Evolutionary conservation across 2,797 vertebrate genomes (phyloP).

Genomic region (Cottoperca gobio): DNA sequence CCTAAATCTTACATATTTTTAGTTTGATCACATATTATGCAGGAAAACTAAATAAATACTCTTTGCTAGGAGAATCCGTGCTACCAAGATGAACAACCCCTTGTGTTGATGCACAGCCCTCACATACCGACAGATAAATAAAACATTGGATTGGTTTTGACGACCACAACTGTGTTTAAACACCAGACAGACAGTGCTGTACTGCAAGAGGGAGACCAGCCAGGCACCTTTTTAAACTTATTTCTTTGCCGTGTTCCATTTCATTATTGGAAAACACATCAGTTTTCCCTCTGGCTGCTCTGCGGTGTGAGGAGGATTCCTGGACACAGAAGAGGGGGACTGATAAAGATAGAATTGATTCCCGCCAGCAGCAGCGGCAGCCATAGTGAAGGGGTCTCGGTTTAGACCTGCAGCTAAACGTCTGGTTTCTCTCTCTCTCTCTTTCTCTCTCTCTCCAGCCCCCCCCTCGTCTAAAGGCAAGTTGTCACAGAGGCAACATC

Average conservation of each 20-base stretch:
- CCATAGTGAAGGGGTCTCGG: conserved; percentile 76
- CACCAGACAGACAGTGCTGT: conserved; percentile 71
- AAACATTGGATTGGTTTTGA: conserved; percentile 43
- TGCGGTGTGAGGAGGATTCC: conserved; percentile 82
- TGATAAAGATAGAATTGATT: conserved; percentile 90
- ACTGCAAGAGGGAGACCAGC: conserved; percentile 68
- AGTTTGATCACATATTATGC: neutral
- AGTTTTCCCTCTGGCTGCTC: conserved; percentile 76
- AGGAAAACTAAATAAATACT: neutral
- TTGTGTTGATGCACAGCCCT: neutral
- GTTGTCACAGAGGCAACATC: conserved; percentile 84
- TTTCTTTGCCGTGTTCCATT: conserved; percentile 86
- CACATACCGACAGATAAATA: neutral
- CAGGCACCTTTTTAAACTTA: conserved; percentile 82
- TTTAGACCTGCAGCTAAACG: conserved; percentile 84
- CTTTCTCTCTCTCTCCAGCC: conserved; percentile 24
- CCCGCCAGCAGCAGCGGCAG: conserved; percentile 81
- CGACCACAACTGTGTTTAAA: conserved; percentile 69
- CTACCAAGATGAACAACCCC: conserved; percentile 3
- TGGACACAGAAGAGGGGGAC: conserved; percentile 83
- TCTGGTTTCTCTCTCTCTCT: conserved; percentile 63
- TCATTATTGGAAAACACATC: conserved; percentile 89
- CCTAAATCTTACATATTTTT: conserved; percentile 25
- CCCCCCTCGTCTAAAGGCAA: conserved; percentile 79
- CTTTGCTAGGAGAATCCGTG: neutral